phyloP scores from a whole-genome alignment of 2,888 invertebrate genomes.

The Cheilosia pagana region DNA sequence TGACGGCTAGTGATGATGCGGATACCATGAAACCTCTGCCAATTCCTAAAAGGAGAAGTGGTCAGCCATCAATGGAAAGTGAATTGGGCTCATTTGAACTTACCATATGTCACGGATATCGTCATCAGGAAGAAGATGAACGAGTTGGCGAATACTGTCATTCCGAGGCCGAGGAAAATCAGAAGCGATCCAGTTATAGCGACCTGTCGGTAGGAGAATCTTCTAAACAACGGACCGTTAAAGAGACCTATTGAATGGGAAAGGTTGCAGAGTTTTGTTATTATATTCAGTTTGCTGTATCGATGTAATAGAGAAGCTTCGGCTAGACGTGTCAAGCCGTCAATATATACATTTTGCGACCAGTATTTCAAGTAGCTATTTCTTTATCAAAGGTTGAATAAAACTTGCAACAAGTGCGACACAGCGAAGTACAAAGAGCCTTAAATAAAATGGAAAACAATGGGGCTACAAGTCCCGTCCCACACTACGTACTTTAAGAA shows the following conservation, averaged over 20 bases:
- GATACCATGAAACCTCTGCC: constrained; percentile 88
- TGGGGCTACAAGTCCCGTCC: too few species aligned
- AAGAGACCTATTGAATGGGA: constrained; percentile 83
- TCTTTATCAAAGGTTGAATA: too few species aligned
- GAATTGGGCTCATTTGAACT: background rate
- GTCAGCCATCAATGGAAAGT: too few species aligned
- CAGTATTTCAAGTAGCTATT: too few species aligned
- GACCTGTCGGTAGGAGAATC: constrained; percentile 88
- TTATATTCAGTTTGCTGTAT: too few species aligned
- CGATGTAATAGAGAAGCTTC: too few species aligned
- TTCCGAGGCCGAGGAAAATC: constrained; percentile 86
- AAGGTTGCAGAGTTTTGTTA: background rate
- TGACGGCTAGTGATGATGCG: constrained; percentile 88
- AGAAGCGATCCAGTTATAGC: constrained; percentile 86
- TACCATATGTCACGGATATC: constrained; percentile 83
- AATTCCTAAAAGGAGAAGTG: constrained; percentile 74
- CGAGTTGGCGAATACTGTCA: constrained; percentile 86
- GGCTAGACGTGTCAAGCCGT: too few species aligned
- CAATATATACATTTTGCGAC: too few species aligned
- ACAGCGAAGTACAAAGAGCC: too few species aligned
- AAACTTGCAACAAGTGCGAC: too few species aligned
- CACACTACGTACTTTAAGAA: too few species aligned
- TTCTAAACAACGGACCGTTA: constrained; percentile 89
- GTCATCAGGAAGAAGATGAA: constrained; percentile 87
- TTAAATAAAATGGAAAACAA: too few species aligned